A percentile compares a stretch with the other conserved stretches of the same genome.
phyloP scores from a whole-genome alignment of 2,888 invertebrate genomes.

The Leucania comma region DNA sequence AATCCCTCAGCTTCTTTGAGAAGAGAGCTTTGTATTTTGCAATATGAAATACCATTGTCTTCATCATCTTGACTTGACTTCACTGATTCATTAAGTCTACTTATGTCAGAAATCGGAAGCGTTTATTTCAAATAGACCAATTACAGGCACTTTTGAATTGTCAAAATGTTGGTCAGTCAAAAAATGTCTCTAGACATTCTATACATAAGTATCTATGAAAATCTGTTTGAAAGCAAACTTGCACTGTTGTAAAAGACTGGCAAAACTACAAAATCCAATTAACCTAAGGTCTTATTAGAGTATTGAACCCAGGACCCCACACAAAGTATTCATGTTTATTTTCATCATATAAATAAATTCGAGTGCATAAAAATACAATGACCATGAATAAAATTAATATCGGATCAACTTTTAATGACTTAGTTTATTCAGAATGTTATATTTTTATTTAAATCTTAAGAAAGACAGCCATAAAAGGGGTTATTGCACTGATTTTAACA shows the following conservation, averaged over 20 bases:
- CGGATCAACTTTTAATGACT: slow-evolving; percentile 26
- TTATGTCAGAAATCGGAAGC: too few relatives aligned
- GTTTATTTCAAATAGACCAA: too few relatives aligned
- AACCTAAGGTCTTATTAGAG: neutral
- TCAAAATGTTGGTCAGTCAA: too few relatives aligned
- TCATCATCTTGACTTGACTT: neutral
- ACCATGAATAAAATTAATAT: slow-evolving; percentile 41
- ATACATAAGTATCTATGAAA: neutral
- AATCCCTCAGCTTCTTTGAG: neutral
- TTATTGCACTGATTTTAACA: slow-evolving; percentile 74
- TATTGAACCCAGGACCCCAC: slow-evolving; percentile 1
- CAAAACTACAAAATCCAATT: neutral
- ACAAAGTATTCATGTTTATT: neutral
- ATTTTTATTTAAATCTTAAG: slow-evolving; percentile 12
- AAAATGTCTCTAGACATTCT: too few relatives aligned
- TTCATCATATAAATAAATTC: slow-evolving; percentile 13
- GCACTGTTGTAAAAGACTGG: neutral
- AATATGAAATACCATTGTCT: slow-evolving; percentile 1
- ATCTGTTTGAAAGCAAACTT: neutral
- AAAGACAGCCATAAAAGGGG: slow-evolving; percentile 55
- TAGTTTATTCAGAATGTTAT: slow-evolving; percentile 11
- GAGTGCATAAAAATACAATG: slow-evolving; percentile 6
- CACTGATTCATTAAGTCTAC: neutral
- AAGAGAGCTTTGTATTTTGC: neutral
- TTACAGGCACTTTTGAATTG: too few relatives aligned